phyloP scores from a whole-genome alignment of 2,113 vertebrate genomes.

The Gobio gobio region DNA sequence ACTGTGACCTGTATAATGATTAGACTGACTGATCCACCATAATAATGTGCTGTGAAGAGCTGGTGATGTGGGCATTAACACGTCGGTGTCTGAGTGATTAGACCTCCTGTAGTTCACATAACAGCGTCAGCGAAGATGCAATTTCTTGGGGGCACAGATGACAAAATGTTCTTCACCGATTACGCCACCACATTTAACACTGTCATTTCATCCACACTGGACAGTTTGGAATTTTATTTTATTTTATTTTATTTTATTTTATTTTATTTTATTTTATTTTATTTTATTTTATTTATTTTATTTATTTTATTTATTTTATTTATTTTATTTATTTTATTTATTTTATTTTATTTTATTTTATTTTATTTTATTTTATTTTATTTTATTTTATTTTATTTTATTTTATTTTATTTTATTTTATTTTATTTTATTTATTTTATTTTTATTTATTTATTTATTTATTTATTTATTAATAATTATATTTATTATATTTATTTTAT shows the following conservation, averaged over 20 bases:
- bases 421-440: neutral
- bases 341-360: no score
- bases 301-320: no score
- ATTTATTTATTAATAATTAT: no score
- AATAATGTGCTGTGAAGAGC: constrained; percentile 20
- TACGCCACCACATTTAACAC: neutral
- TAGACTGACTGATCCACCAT: constrained; percentile 5
- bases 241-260: neutral
- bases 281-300: no score
- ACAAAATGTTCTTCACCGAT: neutral
- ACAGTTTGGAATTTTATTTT: neutral
- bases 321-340: no score
- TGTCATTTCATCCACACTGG: neutral
- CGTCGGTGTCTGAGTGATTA: constrained; percentile 7
- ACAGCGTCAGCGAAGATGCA: neutral
- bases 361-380: no score
- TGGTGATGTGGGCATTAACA: constrained; percentile 15
- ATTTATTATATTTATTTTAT: no score
- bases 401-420: no score
- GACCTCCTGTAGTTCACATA: constrained; percentile 1
- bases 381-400: no score
- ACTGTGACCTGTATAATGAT: constrained; percentile 29
- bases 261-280: neutral
- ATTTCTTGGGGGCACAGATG: neutral
- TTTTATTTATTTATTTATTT: neutral